A percentile compares a stretch with the other conserved stretches of the same genome.
phyloP scores from a whole-genome alignment of 1,140 invertebrate genomes.

The Piezodorus guildinii region DNA sequence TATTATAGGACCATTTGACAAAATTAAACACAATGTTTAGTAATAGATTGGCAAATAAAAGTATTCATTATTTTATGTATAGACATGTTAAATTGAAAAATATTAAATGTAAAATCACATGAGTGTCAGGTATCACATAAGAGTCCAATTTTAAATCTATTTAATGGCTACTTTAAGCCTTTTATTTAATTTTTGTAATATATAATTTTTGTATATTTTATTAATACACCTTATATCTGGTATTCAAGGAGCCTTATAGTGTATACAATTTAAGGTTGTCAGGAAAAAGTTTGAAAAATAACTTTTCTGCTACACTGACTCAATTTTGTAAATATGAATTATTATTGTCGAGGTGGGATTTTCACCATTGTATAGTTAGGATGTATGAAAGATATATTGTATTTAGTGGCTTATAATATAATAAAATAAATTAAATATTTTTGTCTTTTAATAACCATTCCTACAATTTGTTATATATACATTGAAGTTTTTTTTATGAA shows the following conservation, averaged over 20 bases:
- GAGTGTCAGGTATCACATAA: background rate
- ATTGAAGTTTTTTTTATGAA: too few species aligned
- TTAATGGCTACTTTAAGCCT: slow-evolving; percentile 1
- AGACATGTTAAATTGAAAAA: too few species aligned
- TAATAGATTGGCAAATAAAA: too few species aligned
- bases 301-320: slow-evolving; percentile 10
- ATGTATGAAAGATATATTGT: slow-evolving; percentile 6
- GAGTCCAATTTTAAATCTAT: background rate
- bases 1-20: too few species aligned
- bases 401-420: slow-evolving; percentile 11
- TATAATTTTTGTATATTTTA: slow-evolving; percentile 11
- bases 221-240: slow-evolving; percentile 12
- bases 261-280: slow-evolving; percentile 10
- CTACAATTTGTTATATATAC: too few species aligned
- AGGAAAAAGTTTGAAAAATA: background rate
- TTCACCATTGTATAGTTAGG: slow-evolving; percentile 9
- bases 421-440: slow-evolving; percentile 3
- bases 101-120: background rate
- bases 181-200: slow-evolving; percentile 10
- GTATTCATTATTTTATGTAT: too few species aligned
- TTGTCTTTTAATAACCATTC: too few species aligned
- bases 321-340: slow-evolving; percentile 13
- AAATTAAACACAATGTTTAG: too few species aligned
- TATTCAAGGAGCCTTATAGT: slow-evolving; percentile 16
- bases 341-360: slow-evolving; percentile 1